Base-by-base conservation (phyloP, 2,113 vertebrate genomes). In the Xiphorhynchus elegans region DNA sequence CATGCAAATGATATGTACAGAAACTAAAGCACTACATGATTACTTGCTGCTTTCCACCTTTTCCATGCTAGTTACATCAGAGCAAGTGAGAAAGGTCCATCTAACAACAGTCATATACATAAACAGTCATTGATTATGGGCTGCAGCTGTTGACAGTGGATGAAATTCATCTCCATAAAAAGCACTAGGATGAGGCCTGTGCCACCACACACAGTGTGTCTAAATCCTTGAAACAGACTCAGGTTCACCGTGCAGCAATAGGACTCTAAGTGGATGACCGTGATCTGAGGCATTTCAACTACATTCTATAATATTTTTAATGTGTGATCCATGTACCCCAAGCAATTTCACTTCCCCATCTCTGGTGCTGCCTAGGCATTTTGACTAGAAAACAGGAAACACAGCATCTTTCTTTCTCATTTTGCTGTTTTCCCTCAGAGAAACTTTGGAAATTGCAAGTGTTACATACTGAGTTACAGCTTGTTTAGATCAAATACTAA, bases 271-370 rank as follows among this genome's bases (percentile, higher is more conserved):
- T 13, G 29, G 13, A 46, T n/a, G 29, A 13, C 42, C 58, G 35
- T 2, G 5, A 50, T 53, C 72, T 0, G 0, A 82, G 49, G 20
- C 19, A 28, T 75, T 75, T 72, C 39, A 52, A 2, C 13, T 16
- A 6, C 2, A 13, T 64, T 69, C 19, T 39, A 3, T 26, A 80
- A 29, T 50, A 59, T 74, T 94, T 96, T 50, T 50, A 25, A 59
- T n/a, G 60, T 44, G 18, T 25, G 50, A 83, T 80, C 40, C 42
- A 25, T 23, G 63, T 55, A 47, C 28, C 29, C 46, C 39, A 67
- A 83, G 83, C 63, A 81, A 52, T 94, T 94, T 96, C 75, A 93
- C 55, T 95, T 96, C 93, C 83, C 52, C 24, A 13, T 74, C 64
- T 66, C 47, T 80, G 72, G 24, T 77, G 84, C 78, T 95, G 78